A percentile compares a stretch with the other conserved stretches of the same genome.
Evolutionary conservation across 2,113 vertebrate genomes (phyloP).

Genomic region (Oxyura jamaicensis): DNA sequence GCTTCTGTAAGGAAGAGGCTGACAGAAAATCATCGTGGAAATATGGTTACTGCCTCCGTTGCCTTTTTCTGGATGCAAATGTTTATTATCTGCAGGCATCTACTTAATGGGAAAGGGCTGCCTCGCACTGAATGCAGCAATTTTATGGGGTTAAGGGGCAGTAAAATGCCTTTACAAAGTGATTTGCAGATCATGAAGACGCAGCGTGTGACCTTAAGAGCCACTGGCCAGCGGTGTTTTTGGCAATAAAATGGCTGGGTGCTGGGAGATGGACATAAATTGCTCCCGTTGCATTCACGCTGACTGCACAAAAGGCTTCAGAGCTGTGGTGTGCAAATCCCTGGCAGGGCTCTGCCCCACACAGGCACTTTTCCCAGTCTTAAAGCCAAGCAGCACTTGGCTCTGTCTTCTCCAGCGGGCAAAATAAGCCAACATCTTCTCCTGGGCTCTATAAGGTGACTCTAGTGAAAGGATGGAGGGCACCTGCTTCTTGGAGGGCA

Average conservation of each 20-base stretch:
- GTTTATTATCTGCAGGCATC: not conserved
- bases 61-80: not conserved
- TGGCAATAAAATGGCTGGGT: not conserved
- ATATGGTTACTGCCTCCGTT: not conserved
- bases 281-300: not conserved
- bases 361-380: not conserved
- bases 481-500: not conserved
- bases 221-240: not conserved
- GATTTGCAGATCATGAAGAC: constrained; percentile 54
- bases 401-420: not conserved
- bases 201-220: constrained; percentile 35
- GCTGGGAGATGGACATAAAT: not conserved
- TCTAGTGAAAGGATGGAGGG: not conserved
- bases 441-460: not conserved
- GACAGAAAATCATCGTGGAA: not conserved
- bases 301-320: not conserved
- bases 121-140: fast-evolving
- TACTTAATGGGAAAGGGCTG: not conserved
- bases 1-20: not conserved
- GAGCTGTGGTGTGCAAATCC: not conserved
- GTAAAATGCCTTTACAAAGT: constrained; percentile 6
- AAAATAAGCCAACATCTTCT: not conserved
- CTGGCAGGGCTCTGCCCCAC: not conserved
- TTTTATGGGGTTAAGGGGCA: constrained; percentile 40
- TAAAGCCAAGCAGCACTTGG: not conserved